A percentile compares a stretch with the other conserved stretches of the same genome.
Conservation (phyloP, 2,888 invertebrate species). For the Brachypalpus laphriformis region DNA sequence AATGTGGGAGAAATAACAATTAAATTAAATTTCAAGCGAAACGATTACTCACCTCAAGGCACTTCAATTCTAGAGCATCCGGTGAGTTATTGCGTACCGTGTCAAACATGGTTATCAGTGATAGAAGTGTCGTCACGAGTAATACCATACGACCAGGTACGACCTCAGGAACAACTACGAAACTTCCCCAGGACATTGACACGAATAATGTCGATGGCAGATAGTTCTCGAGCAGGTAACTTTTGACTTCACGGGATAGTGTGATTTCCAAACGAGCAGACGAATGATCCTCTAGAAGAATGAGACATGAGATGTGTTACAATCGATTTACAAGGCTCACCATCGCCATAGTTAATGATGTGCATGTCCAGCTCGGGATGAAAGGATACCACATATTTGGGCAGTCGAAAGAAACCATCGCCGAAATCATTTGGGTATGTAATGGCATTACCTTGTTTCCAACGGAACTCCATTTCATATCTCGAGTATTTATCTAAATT, state of each 20-base stretch:
- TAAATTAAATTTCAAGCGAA: constrained; percentile 38
- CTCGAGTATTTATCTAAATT: constrained; percentile 84
- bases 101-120: constrained; percentile 87
- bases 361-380: constrained; percentile 85
- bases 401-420: constrained; percentile 84
- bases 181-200: constrained; percentile 87
- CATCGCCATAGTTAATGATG: constrained; percentile 86
- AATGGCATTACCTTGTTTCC: constrained; percentile 85
- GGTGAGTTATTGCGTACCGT: constrained; percentile 87
- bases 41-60: constrained; percentile 83
- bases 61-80: constrained; percentile 86
- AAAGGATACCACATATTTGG: constrained; percentile 87
- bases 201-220: constrained; percentile 86
- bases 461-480: constrained; percentile 86
- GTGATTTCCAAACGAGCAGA: constrained; percentile 86
- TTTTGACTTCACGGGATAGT: constrained; percentile 85
- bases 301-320: not conserved
- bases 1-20: constrained; percentile 18
- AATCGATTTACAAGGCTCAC: constrained; percentile 80
- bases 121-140: constrained; percentile 86
- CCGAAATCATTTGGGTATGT: constrained; percentile 84
- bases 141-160: constrained; percentile 86
- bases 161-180: constrained; percentile 87
- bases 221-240: constrained; percentile 86
- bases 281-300: constrained; percentile 84